Evolutionary conservation across 2,797 vertebrate species (phyloP).

Genomic region (Limnodromus scolopaceus): DNA sequence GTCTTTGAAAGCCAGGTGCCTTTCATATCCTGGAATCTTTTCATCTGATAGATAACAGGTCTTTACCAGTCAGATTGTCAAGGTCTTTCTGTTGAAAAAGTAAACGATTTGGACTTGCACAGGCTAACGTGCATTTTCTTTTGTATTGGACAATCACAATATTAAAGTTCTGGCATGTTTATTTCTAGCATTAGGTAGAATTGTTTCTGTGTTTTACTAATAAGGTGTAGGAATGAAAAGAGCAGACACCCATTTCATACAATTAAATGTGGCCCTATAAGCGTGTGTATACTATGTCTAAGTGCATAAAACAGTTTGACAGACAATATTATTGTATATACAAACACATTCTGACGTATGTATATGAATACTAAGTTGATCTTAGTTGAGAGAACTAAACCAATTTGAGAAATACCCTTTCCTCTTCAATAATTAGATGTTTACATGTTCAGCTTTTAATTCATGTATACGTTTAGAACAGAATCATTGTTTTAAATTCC

Average conservation of each 20-base stretch:
- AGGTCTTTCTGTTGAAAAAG: neutral
- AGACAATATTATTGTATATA: neutral
- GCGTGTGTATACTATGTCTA: no score
- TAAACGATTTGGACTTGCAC: neutral
- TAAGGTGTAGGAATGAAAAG: neutral
- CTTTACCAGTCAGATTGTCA: neutral
- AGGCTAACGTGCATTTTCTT: neutral
- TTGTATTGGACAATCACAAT: neutral
- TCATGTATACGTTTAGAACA: neutral
- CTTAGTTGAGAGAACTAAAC: neutral
- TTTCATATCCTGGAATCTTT: neutral
- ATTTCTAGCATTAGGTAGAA: neutral
- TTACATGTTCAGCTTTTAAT: slow-evolving; percentile 16
- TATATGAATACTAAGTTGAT: neutral
- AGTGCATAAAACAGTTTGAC: neutral
- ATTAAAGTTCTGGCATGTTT: neutral
- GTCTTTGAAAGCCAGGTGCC: neutral
- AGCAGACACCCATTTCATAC: neutral
- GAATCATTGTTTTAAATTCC: neutral
- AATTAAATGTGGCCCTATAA: neutral
- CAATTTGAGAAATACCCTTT: neutral
- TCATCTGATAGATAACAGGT: neutral
- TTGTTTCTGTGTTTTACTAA: neutral
- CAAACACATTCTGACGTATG: neutral
- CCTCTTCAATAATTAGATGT: neutral